Percentiles rank a stretch among this genome's conserved stretches.
These are phyloP conservation scores for Oreocharis arfaki DNA, from an alignment of 2,113 vertebrate species.

Conservation along the genomic window DNA sequence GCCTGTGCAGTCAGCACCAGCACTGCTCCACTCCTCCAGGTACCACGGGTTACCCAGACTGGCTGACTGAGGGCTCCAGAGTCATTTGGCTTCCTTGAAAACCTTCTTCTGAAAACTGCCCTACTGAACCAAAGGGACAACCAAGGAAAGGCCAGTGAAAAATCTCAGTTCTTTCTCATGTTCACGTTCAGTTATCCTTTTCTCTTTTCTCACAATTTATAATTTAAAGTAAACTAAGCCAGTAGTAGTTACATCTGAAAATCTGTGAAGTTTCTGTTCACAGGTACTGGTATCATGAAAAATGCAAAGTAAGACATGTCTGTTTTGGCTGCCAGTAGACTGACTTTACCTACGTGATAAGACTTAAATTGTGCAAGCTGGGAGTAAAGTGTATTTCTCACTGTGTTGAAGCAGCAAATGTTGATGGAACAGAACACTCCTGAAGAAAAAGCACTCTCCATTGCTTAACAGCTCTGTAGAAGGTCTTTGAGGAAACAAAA, in stretches of 20 bases:
- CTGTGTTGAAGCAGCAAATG: neutral
- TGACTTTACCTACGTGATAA: conserved; percentile 51
- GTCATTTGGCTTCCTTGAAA: neutral
- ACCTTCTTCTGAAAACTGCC: neutral
- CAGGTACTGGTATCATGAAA: conserved; percentile 50
- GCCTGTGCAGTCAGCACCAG: neutral
- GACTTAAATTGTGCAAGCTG: conserved; percentile 43
- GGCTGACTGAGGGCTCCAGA: neutral
- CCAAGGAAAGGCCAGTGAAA: neutral
- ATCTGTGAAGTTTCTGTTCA: conserved; percentile 57
- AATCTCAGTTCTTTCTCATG: neutral
- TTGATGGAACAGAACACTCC: neutral
- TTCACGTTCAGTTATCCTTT: neutral
- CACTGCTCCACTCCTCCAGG: rapidly evolving
- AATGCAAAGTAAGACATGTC: conserved; percentile 56
- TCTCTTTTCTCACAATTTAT: neutral
- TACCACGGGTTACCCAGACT: neutral
- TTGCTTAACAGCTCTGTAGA: neutral
- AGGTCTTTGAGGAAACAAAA: neutral
- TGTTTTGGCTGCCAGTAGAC: conserved; percentile 61
- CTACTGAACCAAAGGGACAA: neutral
- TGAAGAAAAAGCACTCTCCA: neutral
- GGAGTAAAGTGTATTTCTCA: conserved; percentile 8
- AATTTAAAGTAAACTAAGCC: neutral
- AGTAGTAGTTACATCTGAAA: conserved; percentile 55